Percentiles rank a stretch among this genome's conserved stretches.
Evolutionary conservation across 2,113 vertebrate genomes (phyloP).

Genomic region (Dasypus novemcinctus): DNA sequence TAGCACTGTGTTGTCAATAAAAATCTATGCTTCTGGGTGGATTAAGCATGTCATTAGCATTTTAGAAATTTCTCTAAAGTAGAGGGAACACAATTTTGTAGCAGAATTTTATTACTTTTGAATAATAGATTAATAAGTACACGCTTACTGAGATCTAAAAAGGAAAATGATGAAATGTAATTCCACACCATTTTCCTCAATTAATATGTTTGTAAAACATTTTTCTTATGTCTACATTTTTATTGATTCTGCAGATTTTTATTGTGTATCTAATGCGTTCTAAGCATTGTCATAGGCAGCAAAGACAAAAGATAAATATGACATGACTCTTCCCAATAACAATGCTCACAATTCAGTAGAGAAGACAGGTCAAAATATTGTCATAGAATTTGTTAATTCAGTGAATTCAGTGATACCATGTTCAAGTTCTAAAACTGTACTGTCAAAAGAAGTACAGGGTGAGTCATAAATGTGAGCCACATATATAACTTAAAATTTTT

Average conservation of each 20-base stretch:
- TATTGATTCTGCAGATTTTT: neutral
- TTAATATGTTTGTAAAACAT: neutral
- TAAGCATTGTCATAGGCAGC: neutral
- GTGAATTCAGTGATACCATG: neutral
- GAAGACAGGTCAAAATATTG: neutral
- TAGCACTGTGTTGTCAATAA: neutral
- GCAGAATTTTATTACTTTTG: neutral
- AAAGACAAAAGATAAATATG: neutral
- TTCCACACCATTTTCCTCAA: neutral
- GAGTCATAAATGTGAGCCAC: neutral
- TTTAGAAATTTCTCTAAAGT: neutral
- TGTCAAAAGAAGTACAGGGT: neutral
- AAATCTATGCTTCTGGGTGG: neutral
- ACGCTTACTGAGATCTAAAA: neutral
- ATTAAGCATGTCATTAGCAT: neutral
- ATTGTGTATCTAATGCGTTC: neutral
- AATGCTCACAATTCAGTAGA: neutral
- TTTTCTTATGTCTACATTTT: neutral
- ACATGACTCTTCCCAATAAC: neutral
- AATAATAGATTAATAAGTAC: neutral
- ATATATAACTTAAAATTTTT: neutral
- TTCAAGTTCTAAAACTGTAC: neutral
- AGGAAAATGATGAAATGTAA: neutral
- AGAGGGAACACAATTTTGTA: neutral
- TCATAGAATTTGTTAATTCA: neutral